These are phyloP conservation scores for Thryonomys swinderianus DNA, from an alignment of 2,113 vertebrate genomes.

Conservation along the genomic window DNA sequence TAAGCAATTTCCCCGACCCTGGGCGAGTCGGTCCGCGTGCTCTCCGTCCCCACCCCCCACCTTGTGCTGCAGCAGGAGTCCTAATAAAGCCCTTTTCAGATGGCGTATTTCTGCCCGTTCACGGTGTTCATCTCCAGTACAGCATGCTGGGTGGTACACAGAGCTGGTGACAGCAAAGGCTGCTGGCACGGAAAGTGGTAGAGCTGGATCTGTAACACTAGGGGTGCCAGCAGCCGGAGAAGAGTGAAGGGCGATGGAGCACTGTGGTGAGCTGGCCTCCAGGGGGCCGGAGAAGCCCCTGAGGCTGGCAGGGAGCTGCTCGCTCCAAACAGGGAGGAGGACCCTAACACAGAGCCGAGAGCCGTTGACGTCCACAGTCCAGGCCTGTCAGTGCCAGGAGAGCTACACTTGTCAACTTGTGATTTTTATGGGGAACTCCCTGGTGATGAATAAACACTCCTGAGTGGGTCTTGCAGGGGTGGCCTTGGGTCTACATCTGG, in stretches of 20 bases:
- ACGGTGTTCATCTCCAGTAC: background rate
- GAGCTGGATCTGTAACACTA: background rate
- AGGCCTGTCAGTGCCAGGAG: background rate
- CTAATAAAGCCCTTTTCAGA: background rate
- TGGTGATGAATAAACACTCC: background rate
- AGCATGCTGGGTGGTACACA: background rate
- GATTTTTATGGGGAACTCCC: too few species aligned
- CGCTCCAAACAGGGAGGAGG: background rate
- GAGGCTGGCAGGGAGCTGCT: background rate
- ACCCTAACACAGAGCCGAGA: background rate
- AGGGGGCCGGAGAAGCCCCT: background rate
- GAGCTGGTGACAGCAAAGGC: background rate
- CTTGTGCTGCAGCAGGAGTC: background rate
- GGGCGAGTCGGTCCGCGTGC: background rate
- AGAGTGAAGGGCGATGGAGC: background rate
- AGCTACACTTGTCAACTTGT: background rate
- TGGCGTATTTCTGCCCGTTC: background rate
- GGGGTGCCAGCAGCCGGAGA: background rate
- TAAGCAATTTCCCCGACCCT: too few species aligned
- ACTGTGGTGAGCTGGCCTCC: too few species aligned
- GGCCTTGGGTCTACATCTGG: background rate
- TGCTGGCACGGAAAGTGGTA: background rate
- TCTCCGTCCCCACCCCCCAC: background rate
- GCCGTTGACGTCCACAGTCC: too few species aligned
- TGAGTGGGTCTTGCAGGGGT: background rate